Base-by-base conservation (phyloP, 2,888 invertebrate genomes). In the Clivina fossor region DNA sequence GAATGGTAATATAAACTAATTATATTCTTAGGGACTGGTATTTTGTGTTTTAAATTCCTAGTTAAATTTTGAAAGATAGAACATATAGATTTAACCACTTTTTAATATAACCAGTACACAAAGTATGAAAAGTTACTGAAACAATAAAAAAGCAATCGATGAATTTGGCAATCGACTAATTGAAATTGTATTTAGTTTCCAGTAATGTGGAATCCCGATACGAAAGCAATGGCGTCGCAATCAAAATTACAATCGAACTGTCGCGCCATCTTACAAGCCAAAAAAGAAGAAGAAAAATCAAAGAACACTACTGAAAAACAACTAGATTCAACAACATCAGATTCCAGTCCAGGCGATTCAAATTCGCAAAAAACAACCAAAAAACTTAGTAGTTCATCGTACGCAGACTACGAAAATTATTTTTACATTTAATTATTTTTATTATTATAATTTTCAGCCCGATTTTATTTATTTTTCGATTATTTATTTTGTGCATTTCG, bases 321-420 rank as follows among this genome's bases (percentile, higher is more conserved):
- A 22, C 24, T n/a, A n/a, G n/a, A n/a, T n/a, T n/a, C 22, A 15
- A 40, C 11, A 38, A 33, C 47, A 62, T 62, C 53, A 63, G 50
- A 78, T 76, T 64, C 77, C 77, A 63, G 71, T 60, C 16, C 19
- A 57, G 71, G 61, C 77, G 76, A 61, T 76, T 76, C 63, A 71
- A 72, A 61, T 74, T 76, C 63, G 74, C 74, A 20, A 76, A 77
- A 66, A 60, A 58, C 56, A 66, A 60, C 51, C 63, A 62, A 59
- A 56, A 61, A 61, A 41, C 63, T 66, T 40, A 63, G 64, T 20
- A 71, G 64, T 47, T 73, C 77, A 50, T 74, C 78, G 4, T 83
- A 81, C 63, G 79, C 81, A 35, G 80, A 83, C 62, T 83, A 84
- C 65, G 83, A 84, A 66, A 83, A 84, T 71, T 84, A 82, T 69